These are phyloP conservation scores for Leucopternis melanops DNA, from an alignment of 2,113 vertebrate species.

Conservation along the genomic window DNA sequence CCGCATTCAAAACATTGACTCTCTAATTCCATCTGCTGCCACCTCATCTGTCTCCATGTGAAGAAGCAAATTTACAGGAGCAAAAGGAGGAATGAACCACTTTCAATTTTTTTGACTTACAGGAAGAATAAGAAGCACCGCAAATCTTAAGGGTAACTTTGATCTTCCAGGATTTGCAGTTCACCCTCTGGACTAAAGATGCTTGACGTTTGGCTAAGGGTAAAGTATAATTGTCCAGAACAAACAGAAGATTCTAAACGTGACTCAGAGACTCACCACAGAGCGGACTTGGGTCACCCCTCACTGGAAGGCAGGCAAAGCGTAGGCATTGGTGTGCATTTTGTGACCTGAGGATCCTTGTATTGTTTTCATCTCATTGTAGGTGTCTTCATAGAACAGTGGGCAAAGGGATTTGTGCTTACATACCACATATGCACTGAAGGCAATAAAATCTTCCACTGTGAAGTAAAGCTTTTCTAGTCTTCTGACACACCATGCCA, in stretches of 20 bases:
- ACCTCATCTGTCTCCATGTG: slow-evolving; percentile 2
- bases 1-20: not conserved
- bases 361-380: not conserved
- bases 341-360: not conserved
- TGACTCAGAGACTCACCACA: not conserved
- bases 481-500: not conserved
- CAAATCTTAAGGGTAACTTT: not conserved
- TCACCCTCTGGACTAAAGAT: not conserved
- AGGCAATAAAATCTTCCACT: not conserved
- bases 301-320: not conserved
- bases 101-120: not conserved
- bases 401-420: not conserved
- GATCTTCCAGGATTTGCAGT: not conserved
- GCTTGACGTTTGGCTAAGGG: not conserved
- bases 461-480: not conserved
- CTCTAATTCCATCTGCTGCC: not conserved
- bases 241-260: not conserved
- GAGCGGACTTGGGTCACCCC: not conserved
- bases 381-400: not conserved
- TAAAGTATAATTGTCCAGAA: not conserved
- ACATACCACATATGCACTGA: not conserved
- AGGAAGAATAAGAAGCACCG: not conserved
- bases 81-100: not conserved
- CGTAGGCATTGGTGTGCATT: not conserved
- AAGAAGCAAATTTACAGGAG: not conserved